A percentile compares a stretch with the other conserved stretches of the same genome.
Conservation (phyloP, 92 coral and sea anemone genomes). For the Heteractis magnifica region DNA sequence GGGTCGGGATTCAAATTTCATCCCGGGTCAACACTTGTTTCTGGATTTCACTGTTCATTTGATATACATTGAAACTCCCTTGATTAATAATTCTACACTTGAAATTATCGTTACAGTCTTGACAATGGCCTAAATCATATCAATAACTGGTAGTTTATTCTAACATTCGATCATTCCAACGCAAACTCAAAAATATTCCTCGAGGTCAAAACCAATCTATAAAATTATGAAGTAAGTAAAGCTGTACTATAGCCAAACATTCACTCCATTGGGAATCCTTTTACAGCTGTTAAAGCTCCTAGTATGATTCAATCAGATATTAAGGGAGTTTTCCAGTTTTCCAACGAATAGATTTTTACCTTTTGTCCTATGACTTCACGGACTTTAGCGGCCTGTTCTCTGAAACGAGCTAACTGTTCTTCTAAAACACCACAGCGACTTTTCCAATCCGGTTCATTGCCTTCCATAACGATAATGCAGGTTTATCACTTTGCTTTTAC, state of each 20-base stretch:
- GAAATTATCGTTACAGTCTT: slow-evolving; percentile 6
- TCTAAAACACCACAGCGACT: slow-evolving; percentile 69
- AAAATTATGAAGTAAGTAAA: neutral
- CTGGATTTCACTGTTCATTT: slow-evolving; percentile 13
- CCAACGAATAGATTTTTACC: slow-evolving; percentile 46
- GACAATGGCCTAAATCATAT: neutral
- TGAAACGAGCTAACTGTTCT: slow-evolving; percentile 73
- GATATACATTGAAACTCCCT: neutral
- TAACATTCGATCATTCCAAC: slow-evolving; percentile 28
- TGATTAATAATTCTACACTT: slow-evolving; percentile 24
- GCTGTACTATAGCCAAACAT: neutral
- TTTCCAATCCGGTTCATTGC: slow-evolving; percentile 60
- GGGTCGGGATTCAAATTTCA: slow-evolving; percentile 2
- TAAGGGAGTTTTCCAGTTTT: neutral
- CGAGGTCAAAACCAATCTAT: slow-evolving; percentile 10
- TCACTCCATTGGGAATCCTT: neutral
- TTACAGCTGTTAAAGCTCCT: neutral
- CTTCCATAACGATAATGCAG: slow-evolving; percentile 45
- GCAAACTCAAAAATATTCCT: neutral
- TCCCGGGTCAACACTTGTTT: slow-evolving; percentile 12
- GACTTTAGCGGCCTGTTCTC: slow-evolving; percentile 78
- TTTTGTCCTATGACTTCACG: slow-evolving; percentile 80
- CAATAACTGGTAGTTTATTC: neutral
- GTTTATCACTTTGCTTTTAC: neutral
- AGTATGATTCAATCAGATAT: neutral